Evolutionary conservation across 2,888 invertebrate species (phyloP).

Genomic region (Xylota segnis): DNA sequence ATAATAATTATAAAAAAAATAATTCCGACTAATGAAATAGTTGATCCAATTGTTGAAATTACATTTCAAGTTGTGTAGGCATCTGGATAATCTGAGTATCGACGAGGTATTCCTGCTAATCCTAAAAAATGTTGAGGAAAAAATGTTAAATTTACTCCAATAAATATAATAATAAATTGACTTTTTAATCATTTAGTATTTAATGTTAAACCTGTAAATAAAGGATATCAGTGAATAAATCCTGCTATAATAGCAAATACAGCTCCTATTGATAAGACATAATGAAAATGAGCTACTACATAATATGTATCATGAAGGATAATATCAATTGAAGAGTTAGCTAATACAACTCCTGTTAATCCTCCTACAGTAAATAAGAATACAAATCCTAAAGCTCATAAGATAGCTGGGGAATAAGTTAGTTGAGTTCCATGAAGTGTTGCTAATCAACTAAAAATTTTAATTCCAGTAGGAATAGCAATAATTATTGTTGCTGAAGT

Average conservation of each 20-base stretch:
- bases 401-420: slow-evolving; percentile 86
- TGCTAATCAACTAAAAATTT: slow-evolving; percentile 92
- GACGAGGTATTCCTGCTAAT: slow-evolving; percentile 90
- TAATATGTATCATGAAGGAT: slow-evolving; percentile 93
- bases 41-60: slow-evolving; percentile 88
- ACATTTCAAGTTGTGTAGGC: slow-evolving; percentile 88
- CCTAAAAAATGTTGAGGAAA: slow-evolving; percentile 93
- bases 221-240: slow-evolving; percentile 90
- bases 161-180: slow-evolving; percentile 90
- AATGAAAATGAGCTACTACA: slow-evolving; percentile 93
- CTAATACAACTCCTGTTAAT: slow-evolving; percentile 87
- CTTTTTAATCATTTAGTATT: slow-evolving; percentile 87
- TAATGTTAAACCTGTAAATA: slow-evolving; percentile 88
- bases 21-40: slow-evolving; percentile 87
- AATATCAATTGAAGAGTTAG: slow-evolving; percentile 92
- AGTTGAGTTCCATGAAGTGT: slow-evolving; percentile 88
- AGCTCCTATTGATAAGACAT: slow-evolving; percentile 92
- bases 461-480: slow-evolving; percentile 93
- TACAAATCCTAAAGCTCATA: slow-evolving; percentile 91
- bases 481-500: slow-evolving; percentile 94
- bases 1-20: slow-evolving; percentile 87
- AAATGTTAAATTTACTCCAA: slow-evolving; percentile 92
- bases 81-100: slow-evolving; percentile 91
- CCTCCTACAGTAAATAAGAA: slow-evolving; percentile 92
- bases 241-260: slow-evolving; percentile 91